Conservation (phyloP, 2,113 vertebrate species). For the Brachirus orientalis region DNA sequence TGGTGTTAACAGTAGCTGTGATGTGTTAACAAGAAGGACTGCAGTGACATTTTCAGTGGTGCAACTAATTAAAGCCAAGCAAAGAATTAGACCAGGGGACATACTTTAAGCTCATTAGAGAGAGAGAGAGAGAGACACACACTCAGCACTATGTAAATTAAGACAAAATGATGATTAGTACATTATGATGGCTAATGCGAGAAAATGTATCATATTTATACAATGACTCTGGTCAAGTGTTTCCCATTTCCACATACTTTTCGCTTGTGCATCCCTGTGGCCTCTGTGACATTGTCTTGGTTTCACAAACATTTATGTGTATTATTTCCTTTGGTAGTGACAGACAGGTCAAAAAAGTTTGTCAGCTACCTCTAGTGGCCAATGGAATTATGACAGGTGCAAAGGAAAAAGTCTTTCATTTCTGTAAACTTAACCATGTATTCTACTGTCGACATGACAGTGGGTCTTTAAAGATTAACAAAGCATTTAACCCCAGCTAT, state of each 20-base stretch:
- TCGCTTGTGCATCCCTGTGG: not conserved
- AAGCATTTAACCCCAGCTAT: too few species aligned
- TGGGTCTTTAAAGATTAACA: too few species aligned
- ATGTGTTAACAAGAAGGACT: slow-evolving; percentile 40
- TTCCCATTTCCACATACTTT: not conserved
- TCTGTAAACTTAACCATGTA: too few species aligned
- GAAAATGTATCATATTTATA: not conserved
- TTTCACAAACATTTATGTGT: not conserved
- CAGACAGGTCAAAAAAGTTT: too few species aligned
- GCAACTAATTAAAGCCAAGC: slow-evolving; percentile 44
- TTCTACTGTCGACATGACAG: too few species aligned
- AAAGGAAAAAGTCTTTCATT: not conserved
- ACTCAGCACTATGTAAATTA: slow-evolving; percentile 11
- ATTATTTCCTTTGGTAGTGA: not conserved
- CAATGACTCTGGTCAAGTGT: not conserved
- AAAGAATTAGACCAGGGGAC: slow-evolving; percentile 23
- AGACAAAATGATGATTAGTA: not conserved
- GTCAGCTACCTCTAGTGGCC: not conserved
- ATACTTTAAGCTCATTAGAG: slow-evolving; percentile 4
- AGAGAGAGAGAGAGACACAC: slow-evolving; percentile 4
- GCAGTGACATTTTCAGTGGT: slow-evolving; percentile 53
- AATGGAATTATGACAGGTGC: not conserved
- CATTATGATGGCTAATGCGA: not conserved
- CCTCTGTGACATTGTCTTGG: not conserved
- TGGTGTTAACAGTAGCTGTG: slow-evolving; percentile 28